Evolutionary conservation across 2,797 vertebrate species (phyloP).

Genomic region (Taenioides sp.): DNA sequence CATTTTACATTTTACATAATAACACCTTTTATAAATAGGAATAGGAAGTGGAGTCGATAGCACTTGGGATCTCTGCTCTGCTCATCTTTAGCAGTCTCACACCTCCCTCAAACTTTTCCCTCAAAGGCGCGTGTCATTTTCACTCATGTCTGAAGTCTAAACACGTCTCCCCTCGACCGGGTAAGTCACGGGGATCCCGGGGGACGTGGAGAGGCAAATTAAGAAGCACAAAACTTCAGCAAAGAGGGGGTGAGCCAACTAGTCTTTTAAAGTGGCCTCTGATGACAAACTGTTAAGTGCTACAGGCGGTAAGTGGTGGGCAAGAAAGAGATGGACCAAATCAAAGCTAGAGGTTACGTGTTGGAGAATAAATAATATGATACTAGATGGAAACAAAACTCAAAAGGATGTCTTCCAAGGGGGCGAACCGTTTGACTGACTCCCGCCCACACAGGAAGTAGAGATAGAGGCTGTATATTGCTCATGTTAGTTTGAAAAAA

Average conservation of each 20-base stretch:
- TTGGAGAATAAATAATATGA: conserved; percentile 57
- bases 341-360: conserved; percentile 31
- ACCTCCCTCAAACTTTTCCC: conserved; percentile 20
- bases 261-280: conserved; percentile 61
- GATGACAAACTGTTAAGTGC: conserved; percentile 65
- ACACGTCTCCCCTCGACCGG: conserved; percentile 41
- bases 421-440: conserved; percentile 19
- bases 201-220: conserved; percentile 44
- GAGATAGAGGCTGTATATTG: conserved; percentile 8
- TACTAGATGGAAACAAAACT: conserved; percentile 50
- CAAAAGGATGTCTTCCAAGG: conserved; percentile 21
- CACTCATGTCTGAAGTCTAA: conserved; percentile 5
- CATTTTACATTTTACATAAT: neutral
- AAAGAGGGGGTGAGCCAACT: conserved; percentile 47
- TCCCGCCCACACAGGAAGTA: conserved; percentile 18
- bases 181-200: conserved; percentile 16
- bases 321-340: conserved; percentile 6
- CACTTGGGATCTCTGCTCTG: neutral
- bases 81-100: conserved; percentile 24
- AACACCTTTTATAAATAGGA: neutral
- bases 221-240: conserved; percentile 53
- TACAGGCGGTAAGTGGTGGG: conserved; percentile 58
- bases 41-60: neutral
- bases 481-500: conserved; percentile 16
- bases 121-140: conserved; percentile 24